A percentile compares a stretch with the other conserved stretches of the same genome.
Evolutionary conservation across 2,888 invertebrate genomes (phyloP).

Genomic region (Netelia virgata): DNA sequence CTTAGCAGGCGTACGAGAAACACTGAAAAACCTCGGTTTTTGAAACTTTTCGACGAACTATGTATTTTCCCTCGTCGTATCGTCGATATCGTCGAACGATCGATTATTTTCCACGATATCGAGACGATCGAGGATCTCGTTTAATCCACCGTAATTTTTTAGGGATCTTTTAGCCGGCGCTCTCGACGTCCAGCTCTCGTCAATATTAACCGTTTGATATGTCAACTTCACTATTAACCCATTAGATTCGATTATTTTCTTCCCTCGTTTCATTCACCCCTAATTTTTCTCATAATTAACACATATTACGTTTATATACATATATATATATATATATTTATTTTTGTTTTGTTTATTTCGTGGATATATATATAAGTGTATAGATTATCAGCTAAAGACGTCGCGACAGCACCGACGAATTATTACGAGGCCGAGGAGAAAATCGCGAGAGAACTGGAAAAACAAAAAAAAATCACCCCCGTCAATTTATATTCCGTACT

Average conservation of each 20-base stretch:
- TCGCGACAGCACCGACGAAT: constrained; percentile 24
- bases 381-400: constrained; percentile 38
- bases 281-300: constrained; percentile 27
- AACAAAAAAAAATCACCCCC: constrained; percentile 6
- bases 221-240: constrained; percentile 55
- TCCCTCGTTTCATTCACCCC: neutral
- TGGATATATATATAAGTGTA: constrained; percentile 20
- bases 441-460: neutral
- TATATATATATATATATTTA: constrained; percentile 16
- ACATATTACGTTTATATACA: constrained; percentile 18
- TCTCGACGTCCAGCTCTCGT: constrained; percentile 18
- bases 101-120: constrained; percentile 17
- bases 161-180: neutral
- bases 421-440: neutral
- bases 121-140: constrained; percentile 24
- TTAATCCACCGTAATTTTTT: constrained; percentile 26
- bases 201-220: constrained; percentile 55
- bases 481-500: constrained; percentile 48
- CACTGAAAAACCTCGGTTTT: constrained; percentile 36
- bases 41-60: constrained; percentile 22
- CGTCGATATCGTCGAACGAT: constrained; percentile 30
- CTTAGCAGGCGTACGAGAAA: constrained; percentile 65
- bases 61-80: constrained; percentile 8
- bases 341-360: neutral
- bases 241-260: constrained; percentile 14